Percentiles rank a stretch among this genome's conserved stretches.
These are phyloP conservation scores for Pseudomyrmex gracilis DNA, from an alignment of 1,140 invertebrate genomes.

Conservation along the genomic window DNA sequence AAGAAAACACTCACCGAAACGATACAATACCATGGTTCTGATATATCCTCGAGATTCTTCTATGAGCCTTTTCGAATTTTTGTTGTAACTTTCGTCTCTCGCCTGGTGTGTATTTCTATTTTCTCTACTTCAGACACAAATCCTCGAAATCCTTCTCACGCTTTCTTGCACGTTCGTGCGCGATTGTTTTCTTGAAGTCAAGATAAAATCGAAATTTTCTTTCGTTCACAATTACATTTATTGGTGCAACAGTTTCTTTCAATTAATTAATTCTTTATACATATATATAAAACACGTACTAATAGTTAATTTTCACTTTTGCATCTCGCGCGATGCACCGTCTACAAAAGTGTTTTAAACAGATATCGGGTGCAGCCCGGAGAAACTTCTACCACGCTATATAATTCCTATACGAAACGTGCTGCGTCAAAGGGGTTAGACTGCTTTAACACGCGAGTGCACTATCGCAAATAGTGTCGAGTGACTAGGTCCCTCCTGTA, in stretches of 20 bases:
- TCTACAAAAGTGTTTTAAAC: background rate
- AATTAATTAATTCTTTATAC: no score
- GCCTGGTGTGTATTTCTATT: no score
- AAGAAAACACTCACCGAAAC: constrained; percentile 38
- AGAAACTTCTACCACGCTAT: background rate
- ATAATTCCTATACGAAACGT: background rate
- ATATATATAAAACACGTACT: no score
- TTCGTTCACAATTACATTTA: no score
- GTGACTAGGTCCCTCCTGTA: background rate
- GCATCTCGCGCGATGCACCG: background rate
- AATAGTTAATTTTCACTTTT: no score
- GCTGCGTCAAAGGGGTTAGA: constrained; percentile 31
- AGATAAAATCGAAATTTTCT: no score
- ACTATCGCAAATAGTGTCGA: background rate
- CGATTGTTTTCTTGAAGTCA: no score
- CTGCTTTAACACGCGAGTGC: constrained; percentile 7
- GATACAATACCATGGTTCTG: constrained; percentile 6
- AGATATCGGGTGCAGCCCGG: background rate
- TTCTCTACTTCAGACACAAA: no score
- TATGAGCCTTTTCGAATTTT: constrained; percentile 7
- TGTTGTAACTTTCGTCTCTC: background rate
- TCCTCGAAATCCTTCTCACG: no score
- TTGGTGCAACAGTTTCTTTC: no score
- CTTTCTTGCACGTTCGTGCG: no score
- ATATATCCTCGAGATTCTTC: constrained; percentile 22